phyloP scores from a whole-genome alignment of 2,797 vertebrate genomes.

The Sebastes umbrosus region DNA sequence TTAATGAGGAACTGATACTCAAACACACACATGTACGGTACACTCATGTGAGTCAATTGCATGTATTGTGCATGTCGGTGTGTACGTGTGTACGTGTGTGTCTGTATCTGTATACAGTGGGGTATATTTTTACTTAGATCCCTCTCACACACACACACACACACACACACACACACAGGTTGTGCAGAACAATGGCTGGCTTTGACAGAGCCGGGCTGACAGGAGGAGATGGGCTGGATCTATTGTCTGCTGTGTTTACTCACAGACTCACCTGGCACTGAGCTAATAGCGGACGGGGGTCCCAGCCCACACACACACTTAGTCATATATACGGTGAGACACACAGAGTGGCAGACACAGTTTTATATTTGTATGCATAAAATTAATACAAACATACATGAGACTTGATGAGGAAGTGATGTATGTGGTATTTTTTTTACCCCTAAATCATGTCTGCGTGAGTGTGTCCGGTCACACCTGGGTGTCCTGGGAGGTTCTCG shows the following conservation, averaged over 20 bases:
- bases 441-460: background rate
- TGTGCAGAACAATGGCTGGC: conserved; percentile 68
- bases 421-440: background rate
- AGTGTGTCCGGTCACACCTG: conserved; percentile 60
- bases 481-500: conserved; percentile 60
- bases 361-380: background rate
- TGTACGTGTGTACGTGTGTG: background rate
- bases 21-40: background rate
- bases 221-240: conserved; percentile 74
- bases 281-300: conserved; percentile 73
- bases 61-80: conserved; percentile 3
- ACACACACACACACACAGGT: conserved; percentile 14
- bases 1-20: background rate
- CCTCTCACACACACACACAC: background rate
- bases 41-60: background rate
- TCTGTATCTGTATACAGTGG: conserved; percentile 37
- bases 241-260: conserved; percentile 78
- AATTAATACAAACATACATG: background rate
- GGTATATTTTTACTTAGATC: conserved; percentile 36
- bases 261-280: conserved; percentile 81
- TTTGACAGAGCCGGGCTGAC: conserved; percentile 69
- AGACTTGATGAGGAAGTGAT: background rate
- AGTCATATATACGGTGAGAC: background rate
- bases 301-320: conserved; percentile 53
- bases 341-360: background rate